Evolutionary conservation across 2,888 invertebrate species (phyloP).

Genomic region (Cerastis rubricosa): DNA sequence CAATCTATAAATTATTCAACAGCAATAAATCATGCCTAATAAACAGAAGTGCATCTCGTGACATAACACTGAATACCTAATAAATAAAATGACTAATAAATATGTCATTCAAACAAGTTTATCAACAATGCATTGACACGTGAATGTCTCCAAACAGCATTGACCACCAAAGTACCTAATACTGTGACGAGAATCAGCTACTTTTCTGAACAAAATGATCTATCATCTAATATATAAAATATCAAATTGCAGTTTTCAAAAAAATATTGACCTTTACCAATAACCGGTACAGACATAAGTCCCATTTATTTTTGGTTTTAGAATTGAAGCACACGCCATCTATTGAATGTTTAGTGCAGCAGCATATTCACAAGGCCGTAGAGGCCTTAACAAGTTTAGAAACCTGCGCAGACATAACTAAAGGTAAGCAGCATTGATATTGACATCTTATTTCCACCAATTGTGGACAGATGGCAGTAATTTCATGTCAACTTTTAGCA

Average conservation of each 20-base stretch:
- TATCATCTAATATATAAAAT: neutral
- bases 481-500: neutral
- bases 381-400: neutral
- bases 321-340: slow-evolving; percentile 47
- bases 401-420: neutral
- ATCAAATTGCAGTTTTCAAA: neutral
- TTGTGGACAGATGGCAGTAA: slow-evolving; percentile 48
- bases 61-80: slow-evolving; percentile 4
- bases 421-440: neutral
- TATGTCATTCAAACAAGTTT: slow-evolving; percentile 27
- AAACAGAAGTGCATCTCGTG: slow-evolving; percentile 28
- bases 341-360: neutral
- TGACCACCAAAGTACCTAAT: neutral
- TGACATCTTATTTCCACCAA: slow-evolving; percentile 7
- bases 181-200: neutral
- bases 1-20: slow-evolving; percentile 12
- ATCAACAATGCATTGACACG: neutral
- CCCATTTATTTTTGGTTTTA: neutral
- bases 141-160: neutral
- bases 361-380: neutral
- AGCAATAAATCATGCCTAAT: slow-evolving; percentile 4
- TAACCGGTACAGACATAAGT: neutral
- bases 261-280: neutral
- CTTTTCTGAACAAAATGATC: neutral
- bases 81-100: slow-evolving; percentile 18